Percentiles rank a stretch among this genome's conserved stretches.
phyloP scores from a whole-genome alignment of 2,888 invertebrate species.

The Frankliniella fusca region DNA sequence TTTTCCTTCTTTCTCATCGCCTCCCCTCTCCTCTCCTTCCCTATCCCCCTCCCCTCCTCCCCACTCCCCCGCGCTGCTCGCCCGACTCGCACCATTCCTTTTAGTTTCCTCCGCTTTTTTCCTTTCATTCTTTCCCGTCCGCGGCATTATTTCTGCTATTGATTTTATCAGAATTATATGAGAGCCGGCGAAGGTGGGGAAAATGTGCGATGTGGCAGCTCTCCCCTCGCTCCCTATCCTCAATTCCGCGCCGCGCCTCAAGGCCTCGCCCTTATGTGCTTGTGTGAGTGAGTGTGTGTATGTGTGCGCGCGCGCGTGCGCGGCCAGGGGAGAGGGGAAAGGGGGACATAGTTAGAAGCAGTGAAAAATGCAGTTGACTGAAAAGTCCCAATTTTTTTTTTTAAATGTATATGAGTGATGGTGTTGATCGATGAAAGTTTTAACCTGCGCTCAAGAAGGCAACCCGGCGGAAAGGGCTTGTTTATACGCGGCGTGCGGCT shows the following conservation, averaged over 20 bases:
- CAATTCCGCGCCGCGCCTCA: not conserved
- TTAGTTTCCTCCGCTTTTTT: constrained; percentile 14
- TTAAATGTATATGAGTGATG: too few species aligned
- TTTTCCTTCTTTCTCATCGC: not conserved
- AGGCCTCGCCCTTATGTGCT: not conserved
- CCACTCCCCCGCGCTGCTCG: not conserved
- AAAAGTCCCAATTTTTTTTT: too few species aligned
- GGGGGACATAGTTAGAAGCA: too few species aligned
- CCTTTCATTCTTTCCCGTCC: constrained; percentile 22
- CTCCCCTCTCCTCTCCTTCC: not conserved
- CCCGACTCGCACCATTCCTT: not conserved
- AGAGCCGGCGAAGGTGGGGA: constrained; percentile 23
- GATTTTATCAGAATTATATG: constrained; percentile 27
- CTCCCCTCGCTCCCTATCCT: not conserved
- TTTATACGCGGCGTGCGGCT: too few species aligned
- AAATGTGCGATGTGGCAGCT: constrained; percentile 19
- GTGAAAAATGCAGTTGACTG: too few species aligned
- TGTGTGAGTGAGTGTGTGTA: not conserved
- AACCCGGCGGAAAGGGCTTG: too few species aligned
- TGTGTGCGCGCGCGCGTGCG: too few species aligned
- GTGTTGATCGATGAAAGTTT: too few species aligned
- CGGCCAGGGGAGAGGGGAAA: too few species aligned
- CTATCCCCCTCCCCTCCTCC: not conserved
- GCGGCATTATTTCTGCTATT: constrained; percentile 25
- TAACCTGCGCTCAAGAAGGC: too few species aligned